Evolutionary conservation across 2,888 invertebrate species (phyloP).

Genomic region (Caenorhabditis imperialis): DNA sequence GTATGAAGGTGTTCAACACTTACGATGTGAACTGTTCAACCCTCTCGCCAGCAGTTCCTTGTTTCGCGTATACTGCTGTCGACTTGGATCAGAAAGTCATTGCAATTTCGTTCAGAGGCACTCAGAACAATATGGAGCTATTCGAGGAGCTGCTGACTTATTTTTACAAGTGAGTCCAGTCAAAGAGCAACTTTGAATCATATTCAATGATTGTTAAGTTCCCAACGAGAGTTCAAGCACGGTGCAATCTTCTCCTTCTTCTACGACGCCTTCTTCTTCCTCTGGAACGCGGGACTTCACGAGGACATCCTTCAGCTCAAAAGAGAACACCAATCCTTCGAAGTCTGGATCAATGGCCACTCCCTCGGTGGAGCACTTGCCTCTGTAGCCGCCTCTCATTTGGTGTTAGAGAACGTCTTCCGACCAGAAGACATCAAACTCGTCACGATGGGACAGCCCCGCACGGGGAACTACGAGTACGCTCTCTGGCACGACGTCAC

Average conservation of each 20-base stretch:
- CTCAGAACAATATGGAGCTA: slow-evolving; percentile 21
- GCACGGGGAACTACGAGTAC: slow-evolving; percentile 57
- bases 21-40: slow-evolving; percentile 27
- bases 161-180: slow-evolving; percentile 35
- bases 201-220: slow-evolving; percentile 2
- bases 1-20: slow-evolving; percentile 22
- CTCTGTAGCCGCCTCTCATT: slow-evolving; percentile 52
- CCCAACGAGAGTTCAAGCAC: slow-evolving; percentile 30
- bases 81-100: slow-evolving; percentile 42
- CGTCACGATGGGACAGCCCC: slow-evolving; percentile 66
- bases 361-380: slow-evolving; percentile 64
- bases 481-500: slow-evolving; percentile 57
- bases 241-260: slow-evolving; percentile 59
- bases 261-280: slow-evolving; percentile 55
- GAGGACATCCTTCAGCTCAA: slow-evolving; percentile 30
- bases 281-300: slow-evolving; percentile 55
- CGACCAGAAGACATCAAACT: slow-evolving; percentile 48
- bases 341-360: slow-evolving; percentile 59
- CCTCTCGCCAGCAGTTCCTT: slow-evolving; percentile 12
- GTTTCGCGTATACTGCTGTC: slow-evolving; percentile 42
- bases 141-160: slow-evolving; percentile 24
- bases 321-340: slow-evolving; percentile 47
- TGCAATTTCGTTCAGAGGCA: slow-evolving; percentile 23
- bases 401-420: slow-evolving; percentile 39
- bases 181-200: background rate